Percentiles rank a stretch among this genome's conserved stretches.
phyloP scores from a whole-genome alignment of 2,888 invertebrate species.

The Cataglyphis cursor region DNA sequence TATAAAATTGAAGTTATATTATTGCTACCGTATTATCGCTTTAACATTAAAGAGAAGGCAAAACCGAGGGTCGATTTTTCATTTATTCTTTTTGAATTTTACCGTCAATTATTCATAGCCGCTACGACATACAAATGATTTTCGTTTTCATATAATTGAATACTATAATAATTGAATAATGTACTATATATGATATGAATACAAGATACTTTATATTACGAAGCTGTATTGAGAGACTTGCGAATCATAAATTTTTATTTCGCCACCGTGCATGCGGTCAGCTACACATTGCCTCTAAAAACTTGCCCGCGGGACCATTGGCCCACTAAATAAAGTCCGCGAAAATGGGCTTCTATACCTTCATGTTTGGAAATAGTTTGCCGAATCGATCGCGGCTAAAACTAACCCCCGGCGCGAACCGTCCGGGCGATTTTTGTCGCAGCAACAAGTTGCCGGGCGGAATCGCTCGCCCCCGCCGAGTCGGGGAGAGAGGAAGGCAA shows the following conservation, averaged over 20 bases:
- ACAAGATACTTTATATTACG: constrained; percentile 4
- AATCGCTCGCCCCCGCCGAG: constrained; percentile 64
- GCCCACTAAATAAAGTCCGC: constrained; percentile 70
- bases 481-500: constrained; percentile 58
- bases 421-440: constrained; percentile 78
- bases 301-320: constrained; percentile 24
- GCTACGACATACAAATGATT: not conserved
- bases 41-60: not conserved
- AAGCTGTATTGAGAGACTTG: too few species aligned
- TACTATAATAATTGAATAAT: not conserved
- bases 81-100: not conserved
- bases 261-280: not conserved
- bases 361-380: constrained; percentile 71
- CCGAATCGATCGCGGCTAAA: constrained; percentile 73
- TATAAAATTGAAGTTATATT: not conserved
- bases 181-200: not conserved
- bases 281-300: constrained; percentile 13
- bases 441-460: constrained; percentile 79
- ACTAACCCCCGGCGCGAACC: constrained; percentile 71
- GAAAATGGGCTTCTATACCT: constrained; percentile 66
- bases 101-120: not conserved
- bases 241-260: constrained; percentile 43
- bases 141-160: not conserved
- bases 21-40: not conserved
- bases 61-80: not conserved